Evolutionary conservation across 2,888 invertebrate genomes (phyloP).

Genomic region (Agriopis marginaria): DNA sequence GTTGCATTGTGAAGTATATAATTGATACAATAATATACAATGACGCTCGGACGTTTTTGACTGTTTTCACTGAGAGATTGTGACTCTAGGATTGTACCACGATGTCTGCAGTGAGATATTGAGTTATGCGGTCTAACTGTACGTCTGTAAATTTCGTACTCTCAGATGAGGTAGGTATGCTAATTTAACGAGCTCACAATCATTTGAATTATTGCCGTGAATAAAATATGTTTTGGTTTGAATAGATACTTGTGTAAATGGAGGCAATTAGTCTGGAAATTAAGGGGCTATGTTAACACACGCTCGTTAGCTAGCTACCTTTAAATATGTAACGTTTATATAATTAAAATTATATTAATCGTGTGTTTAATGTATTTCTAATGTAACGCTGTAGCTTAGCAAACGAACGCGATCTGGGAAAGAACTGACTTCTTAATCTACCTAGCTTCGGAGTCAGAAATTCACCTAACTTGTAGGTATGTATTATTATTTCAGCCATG

Average conservation of each 20-base stretch:
- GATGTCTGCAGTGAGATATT: too few relatives aligned
- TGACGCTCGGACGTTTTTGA: too few relatives aligned
- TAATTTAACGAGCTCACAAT: slow-evolving; percentile 45
- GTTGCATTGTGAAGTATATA: too few relatives aligned
- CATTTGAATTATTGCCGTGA: slow-evolving; percentile 41
- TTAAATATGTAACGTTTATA: slow-evolving; percentile 4
- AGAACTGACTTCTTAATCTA: too few relatives aligned
- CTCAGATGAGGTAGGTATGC: slow-evolving; percentile 30
- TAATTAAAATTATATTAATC: not conserved
- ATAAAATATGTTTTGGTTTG: slow-evolving; percentile 33
- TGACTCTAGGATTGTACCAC: too few relatives aligned
- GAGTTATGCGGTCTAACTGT: not conserved
- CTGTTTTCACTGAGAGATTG: too few relatives aligned
- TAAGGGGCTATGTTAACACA: slow-evolving; percentile 12
- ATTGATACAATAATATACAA: too few relatives aligned
- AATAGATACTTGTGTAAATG: slow-evolving; percentile 29
- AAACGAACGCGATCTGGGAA: too few relatives aligned
- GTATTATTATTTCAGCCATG: too few relatives aligned
- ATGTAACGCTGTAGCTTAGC: not conserved
- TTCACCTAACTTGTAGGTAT: too few relatives aligned
- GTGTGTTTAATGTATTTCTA: not conserved
- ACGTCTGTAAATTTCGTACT: not conserved
- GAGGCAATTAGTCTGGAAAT: slow-evolving; percentile 20
- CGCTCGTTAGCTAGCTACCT: slow-evolving; percentile 9
- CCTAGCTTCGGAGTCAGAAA: too few relatives aligned